Conservation (phyloP, 2,888 invertebrate species). For the Monopis laevigella region DNA sequence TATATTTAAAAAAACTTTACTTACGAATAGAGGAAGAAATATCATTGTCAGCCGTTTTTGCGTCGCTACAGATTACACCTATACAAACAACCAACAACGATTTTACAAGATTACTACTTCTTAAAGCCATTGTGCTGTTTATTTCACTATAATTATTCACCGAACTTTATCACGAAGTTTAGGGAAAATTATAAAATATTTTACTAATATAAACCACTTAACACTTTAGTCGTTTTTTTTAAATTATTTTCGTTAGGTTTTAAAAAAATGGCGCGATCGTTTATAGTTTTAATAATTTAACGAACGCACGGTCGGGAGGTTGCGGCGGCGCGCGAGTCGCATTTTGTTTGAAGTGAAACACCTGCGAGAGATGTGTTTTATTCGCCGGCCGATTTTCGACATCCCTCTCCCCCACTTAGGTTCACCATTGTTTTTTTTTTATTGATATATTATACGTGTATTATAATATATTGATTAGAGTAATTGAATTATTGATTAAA, state of each 20-base stretch:
- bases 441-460: neutral
- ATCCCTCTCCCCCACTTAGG: constrained; percentile 50
- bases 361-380: constrained; percentile 50
- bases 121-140: neutral
- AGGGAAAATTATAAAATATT: neutral
- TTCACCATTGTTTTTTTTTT: neutral
- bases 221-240: neutral
- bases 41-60: constrained; percentile 44
- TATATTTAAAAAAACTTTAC: constrained; percentile 23
- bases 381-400: constrained; percentile 51
- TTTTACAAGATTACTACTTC: constrained; percentile 20
- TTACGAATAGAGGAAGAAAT: constrained; percentile 42
- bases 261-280: constrained; percentile 18
- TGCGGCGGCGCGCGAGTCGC: constrained; percentile 42
- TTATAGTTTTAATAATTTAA: constrained; percentile 38
- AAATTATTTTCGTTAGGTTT: neutral
- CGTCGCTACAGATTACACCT: constrained; percentile 38
- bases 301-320: constrained; percentile 29
- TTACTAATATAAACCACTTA: neutral
- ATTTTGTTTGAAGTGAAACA: constrained; percentile 63
- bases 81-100: constrained; percentile 43
- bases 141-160: neutral
- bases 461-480: too few relatives aligned
- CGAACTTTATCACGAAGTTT: neutral
- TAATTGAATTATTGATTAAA: too few relatives aligned